Base-by-base conservation (phyloP, 2,888 invertebrate species). In the Cataglyphis albicans region DNA sequence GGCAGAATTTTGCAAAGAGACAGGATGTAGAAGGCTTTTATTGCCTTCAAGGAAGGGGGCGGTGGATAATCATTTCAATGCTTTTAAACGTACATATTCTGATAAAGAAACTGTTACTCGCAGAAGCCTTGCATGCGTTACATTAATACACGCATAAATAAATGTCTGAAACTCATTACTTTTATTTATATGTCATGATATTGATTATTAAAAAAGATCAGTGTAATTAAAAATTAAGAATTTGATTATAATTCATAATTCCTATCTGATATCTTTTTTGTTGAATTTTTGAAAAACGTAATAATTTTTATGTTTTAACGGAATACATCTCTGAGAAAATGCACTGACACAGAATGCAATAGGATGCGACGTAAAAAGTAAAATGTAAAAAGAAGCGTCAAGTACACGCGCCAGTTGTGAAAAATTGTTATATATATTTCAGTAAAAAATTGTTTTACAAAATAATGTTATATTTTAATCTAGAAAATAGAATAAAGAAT, bases 291-390 rank as follows among this genome's bases (percentile, higher is more conserved):
- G 2, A 1, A 63, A n/a, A 41, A 18, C 18, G 7, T 57, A 25
- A 12, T n/a, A 73, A 61, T 29, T 63, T 3, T 52, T 52, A 52
- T n/a, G 3, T 38, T 41, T 75, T 29, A 35, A 21, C 12, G 10
- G 29, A 67, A 67, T 63, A 48, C 38, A 70, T 67, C 52, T 70
- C 52, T 65, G 21, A 73, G 41, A 32, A 44, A 65, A 35, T 55
- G 68, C 74, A 72, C 18, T 55, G 82, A 63, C 78, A 78, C 55
- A 70, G 70, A 88, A 86, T 81, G 82, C 83, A 84, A 86, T 82
- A 73, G 44, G 35, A 57, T 48, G 35, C 64, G 76, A 76, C 52
- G 81, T 67, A 65, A 73, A 59, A 74, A 74, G 12, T 57, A 32
- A 32, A 32, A 32, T 6, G 32, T 32, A 38, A 38, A 38, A 38